Evolutionary conservation across 2,888 invertebrate species (phyloP).

Genomic region (Linnaemya vulpina): DNA sequence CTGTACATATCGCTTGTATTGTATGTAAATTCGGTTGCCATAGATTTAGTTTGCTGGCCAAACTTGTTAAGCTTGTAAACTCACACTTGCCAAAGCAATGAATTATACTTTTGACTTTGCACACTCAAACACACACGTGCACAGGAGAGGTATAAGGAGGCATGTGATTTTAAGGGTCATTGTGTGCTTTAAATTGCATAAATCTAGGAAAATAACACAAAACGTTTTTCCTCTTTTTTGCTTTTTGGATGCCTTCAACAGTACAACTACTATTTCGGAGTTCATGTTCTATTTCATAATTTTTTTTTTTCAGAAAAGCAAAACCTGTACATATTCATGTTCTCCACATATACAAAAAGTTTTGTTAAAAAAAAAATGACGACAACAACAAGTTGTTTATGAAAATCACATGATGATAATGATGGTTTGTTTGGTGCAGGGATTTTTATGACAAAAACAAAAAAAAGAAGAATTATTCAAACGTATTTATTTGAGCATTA

Average conservation of each 20-base stretch:
- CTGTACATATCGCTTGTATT: not conserved
- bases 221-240: conserved; percentile 4
- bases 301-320: conserved; percentile 5
- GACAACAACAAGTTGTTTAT: conserved; percentile 73
- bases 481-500: conserved; percentile 16
- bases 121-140: not conserved
- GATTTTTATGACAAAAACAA: not conserved
- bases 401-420: conserved; percentile 68
- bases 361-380: conserved; percentile 3
- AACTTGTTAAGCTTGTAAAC: conserved; percentile 70
- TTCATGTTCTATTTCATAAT: conserved; percentile 7
- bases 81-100: conserved; percentile 67
- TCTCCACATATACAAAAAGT: not conserved
- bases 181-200: not conserved
- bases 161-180: conserved; percentile 38
- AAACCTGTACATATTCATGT: too few relatives aligned
- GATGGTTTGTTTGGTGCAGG: conserved; percentile 29
- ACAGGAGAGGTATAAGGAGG: too few relatives aligned
- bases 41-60: conserved; percentile 10
- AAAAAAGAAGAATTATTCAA: not conserved
- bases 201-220: conserved; percentile 6
- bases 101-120: conserved; percentile 29
- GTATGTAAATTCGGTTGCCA: conserved; percentile 50
- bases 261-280: not conserved
- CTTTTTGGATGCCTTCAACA: conserved; percentile 39